phyloP scores from a whole-genome alignment of 2,113 vertebrate genomes.

The Cariama cristata region DNA sequence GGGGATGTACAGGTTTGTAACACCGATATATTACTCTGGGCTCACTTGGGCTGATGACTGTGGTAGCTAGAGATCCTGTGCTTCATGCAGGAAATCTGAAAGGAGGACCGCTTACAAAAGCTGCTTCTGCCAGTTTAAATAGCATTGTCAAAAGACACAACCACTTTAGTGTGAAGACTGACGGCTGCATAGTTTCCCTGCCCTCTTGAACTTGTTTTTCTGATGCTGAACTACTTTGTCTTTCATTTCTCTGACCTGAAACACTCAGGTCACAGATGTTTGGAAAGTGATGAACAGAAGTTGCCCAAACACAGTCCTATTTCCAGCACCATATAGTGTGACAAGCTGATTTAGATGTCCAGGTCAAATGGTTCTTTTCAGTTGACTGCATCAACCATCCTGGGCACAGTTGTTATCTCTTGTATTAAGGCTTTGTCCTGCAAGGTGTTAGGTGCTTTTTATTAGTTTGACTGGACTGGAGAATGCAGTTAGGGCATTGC shows the following conservation, averaged over 20 bases:
- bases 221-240: neutral
- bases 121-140: neutral
- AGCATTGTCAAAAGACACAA: neutral
- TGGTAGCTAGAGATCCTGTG: neutral
- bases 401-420: neutral
- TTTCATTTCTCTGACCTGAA: neutral
- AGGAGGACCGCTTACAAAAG: neutral
- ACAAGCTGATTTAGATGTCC: conserved; percentile 22
- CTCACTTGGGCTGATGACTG: neutral
- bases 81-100: neutral
- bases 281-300: neutral
- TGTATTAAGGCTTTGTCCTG: neutral
- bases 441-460: neutral
- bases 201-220: conserved; percentile 16
- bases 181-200: neutral
- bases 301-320: neutral
- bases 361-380: neutral
- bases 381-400: neutral
- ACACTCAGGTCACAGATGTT: neutral
- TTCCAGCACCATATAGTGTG: neutral
- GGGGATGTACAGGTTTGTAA: neutral
- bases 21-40: neutral
- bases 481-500: neutral
- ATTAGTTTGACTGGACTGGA: neutral
- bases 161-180: neutral